phyloP scores from a whole-genome alignment of 2,797 vertebrate species.

The Pygocentrus nattereri region DNA sequence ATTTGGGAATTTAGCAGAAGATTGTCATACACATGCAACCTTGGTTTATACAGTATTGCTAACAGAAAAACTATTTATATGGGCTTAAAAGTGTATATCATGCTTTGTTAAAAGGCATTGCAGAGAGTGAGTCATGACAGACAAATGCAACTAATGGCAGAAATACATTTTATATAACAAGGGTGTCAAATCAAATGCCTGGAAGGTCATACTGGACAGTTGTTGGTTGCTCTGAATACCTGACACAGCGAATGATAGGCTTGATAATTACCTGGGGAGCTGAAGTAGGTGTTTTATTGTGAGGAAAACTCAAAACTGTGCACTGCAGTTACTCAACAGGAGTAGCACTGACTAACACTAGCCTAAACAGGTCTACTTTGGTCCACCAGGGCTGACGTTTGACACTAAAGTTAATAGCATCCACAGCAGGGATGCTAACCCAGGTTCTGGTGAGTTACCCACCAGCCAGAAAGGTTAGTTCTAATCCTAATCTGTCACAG shows the following conservation, averaged over 20 bases:
- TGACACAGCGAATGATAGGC: background rate
- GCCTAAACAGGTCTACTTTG: no score
- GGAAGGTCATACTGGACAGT: background rate
- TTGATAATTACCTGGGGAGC: background rate
- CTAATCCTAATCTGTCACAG: background rate
- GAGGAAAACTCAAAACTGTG: background rate
- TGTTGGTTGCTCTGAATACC: background rate
- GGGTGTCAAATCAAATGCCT: background rate
- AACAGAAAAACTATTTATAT: background rate
- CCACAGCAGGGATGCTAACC: background rate
- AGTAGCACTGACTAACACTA: no score
- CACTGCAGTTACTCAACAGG: background rate
- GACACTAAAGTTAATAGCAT: no score
- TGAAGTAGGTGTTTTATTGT: background rate
- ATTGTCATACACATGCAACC: background rate
- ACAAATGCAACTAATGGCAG: background rate
- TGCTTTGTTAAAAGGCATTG: background rate
- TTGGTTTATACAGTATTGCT: background rate
- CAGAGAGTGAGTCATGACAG: background rate
- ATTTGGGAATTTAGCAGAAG: constrained; percentile 16
- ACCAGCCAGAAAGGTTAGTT: background rate
- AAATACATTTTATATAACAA: background rate
- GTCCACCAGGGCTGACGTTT: background rate
- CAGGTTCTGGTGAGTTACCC: background rate
- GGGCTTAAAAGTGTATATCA: background rate